Evolutionary conservation across 2,113 vertebrate genomes (phyloP).

Genomic region (Tretioscincus oriximinensis): DNA sequence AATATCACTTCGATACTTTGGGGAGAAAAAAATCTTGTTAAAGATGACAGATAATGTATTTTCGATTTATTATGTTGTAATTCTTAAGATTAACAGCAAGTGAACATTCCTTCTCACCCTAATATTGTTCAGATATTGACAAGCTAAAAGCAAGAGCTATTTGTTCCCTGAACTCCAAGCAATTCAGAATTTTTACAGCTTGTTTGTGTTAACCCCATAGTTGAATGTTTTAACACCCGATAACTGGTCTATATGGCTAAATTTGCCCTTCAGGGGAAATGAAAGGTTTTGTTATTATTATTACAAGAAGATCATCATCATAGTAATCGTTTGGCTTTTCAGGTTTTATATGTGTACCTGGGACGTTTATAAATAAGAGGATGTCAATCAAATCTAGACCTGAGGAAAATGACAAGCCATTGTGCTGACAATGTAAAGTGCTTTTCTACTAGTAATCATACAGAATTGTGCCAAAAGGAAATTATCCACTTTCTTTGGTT

Average conservation of each 20-base stretch:
- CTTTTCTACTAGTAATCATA: no score
- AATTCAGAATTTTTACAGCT: constrained; percentile 1
- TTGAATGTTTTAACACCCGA: neutral
- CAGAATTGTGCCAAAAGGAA: no score
- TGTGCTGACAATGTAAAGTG: no score
- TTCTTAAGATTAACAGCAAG: neutral
- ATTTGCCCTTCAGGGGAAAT: neutral
- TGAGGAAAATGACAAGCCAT: no score
- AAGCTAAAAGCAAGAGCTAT: constrained; percentile 8
- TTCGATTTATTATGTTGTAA: neutral
- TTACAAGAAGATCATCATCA: neutral
- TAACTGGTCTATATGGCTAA: neutral
- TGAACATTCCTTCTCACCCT: neutral
- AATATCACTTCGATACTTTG: neutral
- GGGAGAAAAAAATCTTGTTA: neutral
- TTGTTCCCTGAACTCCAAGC: neutral
- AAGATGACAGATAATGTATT: neutral
- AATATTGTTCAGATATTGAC: constrained; percentile 8
- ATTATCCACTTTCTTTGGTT: no score
- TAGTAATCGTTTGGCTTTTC: no score
- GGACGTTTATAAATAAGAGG: no score
- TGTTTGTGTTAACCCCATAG: neutral
- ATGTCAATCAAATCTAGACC: no score
- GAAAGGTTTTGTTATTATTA: neutral
- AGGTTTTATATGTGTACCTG: no score